Base-by-base conservation (phyloP, 2,113 vertebrate genomes). In the Psophia crepitans region DNA sequence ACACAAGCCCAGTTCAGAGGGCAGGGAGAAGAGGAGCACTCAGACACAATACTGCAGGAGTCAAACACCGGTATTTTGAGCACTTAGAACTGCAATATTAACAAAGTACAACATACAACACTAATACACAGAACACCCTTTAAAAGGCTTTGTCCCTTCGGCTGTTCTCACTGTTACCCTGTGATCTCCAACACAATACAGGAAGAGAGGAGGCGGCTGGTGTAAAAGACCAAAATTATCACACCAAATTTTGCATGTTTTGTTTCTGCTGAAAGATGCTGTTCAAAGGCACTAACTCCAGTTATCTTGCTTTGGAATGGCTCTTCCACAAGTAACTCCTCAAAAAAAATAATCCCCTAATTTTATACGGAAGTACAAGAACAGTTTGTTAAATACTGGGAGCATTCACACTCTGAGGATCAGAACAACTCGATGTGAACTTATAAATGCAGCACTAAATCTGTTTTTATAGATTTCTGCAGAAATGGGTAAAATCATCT, bases 51-150 rank as follows among this genome's bases (percentile, higher is more conserved):
- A 30, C 24, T 33, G 32, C 43, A 58, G 49, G 23, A 71, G 9
- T 27, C 43, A 64, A 35, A 35, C 5, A 6, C 0, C 19, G 64
- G 15, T 28, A n/a, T 33, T 88, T 11, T 0, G 0, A 84, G 32
- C 64, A 21, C 53, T 43, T 6, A 43, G 48, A 79, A 60, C 30
- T 37, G 53, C 39, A 64, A 3, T 1, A 24, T 14, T 26, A 60
- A 74, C 32, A 28, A 61, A 53, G 56, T 4, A 32, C 8, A 58
- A 41, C 28, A 70, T 8, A 23, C 57, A 44, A 1, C 19, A 10
- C 58, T 23, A 14, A 65, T 21, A 41, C 28, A 63, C 27, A 69
- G 28, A 80, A 30, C 18, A 53, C 8, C 35, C 53, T 56, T 73
- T 35, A 43, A 48, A 86, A 43, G 19, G 54, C 49, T 63, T 22